Conservation (phyloP, 2,888 invertebrate species). For the Bellardia bayeri region DNA sequence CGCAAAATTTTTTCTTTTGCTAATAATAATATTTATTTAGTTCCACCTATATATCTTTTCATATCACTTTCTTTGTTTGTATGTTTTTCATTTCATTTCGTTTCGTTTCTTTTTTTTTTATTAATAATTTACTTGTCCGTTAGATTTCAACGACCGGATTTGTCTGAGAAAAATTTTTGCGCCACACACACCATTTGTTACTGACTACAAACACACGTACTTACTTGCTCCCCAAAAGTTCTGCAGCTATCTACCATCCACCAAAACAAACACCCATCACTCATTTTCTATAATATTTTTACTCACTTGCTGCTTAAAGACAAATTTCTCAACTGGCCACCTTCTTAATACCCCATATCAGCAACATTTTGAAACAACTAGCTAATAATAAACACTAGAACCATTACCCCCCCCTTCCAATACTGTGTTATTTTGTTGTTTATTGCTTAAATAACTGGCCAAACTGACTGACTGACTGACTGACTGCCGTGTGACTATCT, state of each 20-base stretch:
- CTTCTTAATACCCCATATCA: not conserved
- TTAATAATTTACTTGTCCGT: constrained; percentile 32
- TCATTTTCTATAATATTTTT: not conserved
- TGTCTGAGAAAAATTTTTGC: constrained; percentile 5
- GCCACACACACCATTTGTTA: not conserved
- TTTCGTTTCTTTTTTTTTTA: constrained; percentile 16
- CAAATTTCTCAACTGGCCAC: constrained; percentile 16
- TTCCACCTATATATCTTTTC: not conserved
- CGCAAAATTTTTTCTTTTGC: constrained; percentile 22
- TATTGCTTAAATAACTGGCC: too few species aligned
- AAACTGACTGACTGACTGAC: not conserved
- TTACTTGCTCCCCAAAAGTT: not conserved
- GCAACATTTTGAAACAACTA: not conserved
- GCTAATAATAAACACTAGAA: constrained; percentile 3
- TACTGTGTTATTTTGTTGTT: not conserved
- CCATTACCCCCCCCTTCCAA: not conserved
- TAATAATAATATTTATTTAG: too few species aligned
- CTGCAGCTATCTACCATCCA: constrained; percentile 42
- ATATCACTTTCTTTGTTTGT: constrained; percentile 19
- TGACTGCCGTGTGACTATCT: constrained; percentile 12
- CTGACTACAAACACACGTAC: not conserved
- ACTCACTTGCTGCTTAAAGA: constrained; percentile 1
- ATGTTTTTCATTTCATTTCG: not conserved
- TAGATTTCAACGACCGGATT: not conserved
- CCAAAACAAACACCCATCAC: constrained; percentile 20